These are phyloP conservation scores for Actenoides hombroni DNA, from an alignment of 2,113 vertebrate species.

Conservation along the genomic window DNA sequence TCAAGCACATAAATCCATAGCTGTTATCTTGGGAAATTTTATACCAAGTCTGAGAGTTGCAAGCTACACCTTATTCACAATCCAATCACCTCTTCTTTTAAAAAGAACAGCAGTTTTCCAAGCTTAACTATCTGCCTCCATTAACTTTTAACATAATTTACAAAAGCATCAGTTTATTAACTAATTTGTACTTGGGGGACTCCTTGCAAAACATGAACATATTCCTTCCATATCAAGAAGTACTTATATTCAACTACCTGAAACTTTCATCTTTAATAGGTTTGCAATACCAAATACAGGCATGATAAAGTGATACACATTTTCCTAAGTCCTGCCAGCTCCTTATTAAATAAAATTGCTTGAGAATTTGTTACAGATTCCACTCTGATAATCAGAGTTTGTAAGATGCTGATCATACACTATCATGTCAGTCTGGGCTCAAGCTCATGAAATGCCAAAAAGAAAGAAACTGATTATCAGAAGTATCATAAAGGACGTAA, in stretches of 20 bases:
- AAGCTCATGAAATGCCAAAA: background rate
- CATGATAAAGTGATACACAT: background rate
- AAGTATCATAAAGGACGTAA: background rate
- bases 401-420: background rate
- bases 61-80: background rate
- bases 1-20: background rate
- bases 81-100: background rate
- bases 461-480: background rate
- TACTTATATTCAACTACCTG: background rate
- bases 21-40: background rate
- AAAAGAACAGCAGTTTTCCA: background rate
- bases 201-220: background rate
- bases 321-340: background rate
- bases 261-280: background rate
- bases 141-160: background rate
- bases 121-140: background rate
- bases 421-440: rapidly evolving
- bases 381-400: background rate
- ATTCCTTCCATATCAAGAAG: background rate
- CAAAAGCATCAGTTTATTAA: background rate
- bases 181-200: background rate
- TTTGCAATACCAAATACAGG: background rate
- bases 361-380: background rate
- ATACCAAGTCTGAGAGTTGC: background rate
- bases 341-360: background rate